Conservation (phyloP, 1,140 invertebrate species). For the Diachasma alloeum region DNA sequence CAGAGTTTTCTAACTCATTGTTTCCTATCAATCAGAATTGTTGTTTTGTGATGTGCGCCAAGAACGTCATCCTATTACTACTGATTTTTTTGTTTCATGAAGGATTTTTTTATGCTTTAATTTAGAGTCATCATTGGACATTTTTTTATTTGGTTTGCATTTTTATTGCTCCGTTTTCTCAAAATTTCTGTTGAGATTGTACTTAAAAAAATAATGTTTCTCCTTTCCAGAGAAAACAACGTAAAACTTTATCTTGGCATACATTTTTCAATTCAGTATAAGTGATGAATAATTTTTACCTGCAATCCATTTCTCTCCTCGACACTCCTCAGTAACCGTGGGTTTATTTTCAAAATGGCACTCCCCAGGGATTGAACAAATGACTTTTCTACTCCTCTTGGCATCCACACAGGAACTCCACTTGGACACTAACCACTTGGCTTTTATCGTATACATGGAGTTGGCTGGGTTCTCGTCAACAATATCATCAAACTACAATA, state of each 20-base stretch:
- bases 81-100: too few species aligned
- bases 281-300: constrained; percentile 37
- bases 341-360: constrained; percentile 48
- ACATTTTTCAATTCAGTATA: neutral
- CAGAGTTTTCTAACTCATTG: too few species aligned
- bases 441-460: constrained; percentile 50
- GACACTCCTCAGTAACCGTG: constrained; percentile 40
- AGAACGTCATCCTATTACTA: too few species aligned
- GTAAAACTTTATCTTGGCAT: neutral
- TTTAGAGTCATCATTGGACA: too few species aligned
- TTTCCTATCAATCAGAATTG: too few species aligned
- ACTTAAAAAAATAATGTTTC: too few species aligned
- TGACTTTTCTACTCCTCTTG: constrained; percentile 46
- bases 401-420: constrained; percentile 48
- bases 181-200: too few species aligned
- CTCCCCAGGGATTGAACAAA: constrained; percentile 44
- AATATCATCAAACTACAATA: constrained; percentile 56
- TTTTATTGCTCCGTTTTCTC: too few species aligned
- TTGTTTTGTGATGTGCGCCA: too few species aligned
- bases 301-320: constrained; percentile 47
- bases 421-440: constrained; percentile 54
- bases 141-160: too few species aligned
- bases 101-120: too few species aligned
- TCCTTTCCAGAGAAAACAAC: too few species aligned
- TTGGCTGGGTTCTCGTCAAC: constrained; percentile 50